Base-by-base conservation (phyloP, 2,888 invertebrate species). In the Archips crataeganus region DNA sequence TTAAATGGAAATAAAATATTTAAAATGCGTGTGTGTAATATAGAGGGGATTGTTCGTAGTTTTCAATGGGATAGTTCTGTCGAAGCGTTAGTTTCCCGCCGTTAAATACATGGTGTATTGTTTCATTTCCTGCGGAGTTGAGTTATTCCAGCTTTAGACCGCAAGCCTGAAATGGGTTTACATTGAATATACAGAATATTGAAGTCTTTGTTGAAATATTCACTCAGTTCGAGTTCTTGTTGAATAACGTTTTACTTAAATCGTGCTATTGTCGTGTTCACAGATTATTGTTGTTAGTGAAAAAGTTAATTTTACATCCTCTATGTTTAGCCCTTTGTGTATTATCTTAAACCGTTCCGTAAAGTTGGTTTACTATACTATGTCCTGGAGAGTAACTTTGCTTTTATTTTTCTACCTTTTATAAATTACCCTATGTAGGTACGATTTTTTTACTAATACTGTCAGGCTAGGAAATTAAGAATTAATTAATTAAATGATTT, bases 41-140 rank as follows among this genome's bases (percentile, higher is more conserved):
- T 75, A 70, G 74, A 77, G 77, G 64, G 79, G 76, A 82, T 82
- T 79, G 83, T 81, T 79, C 75, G 74, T 70, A 76, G 76, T 74
- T 80, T 84, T 84, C 80, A 83, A 84, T 81, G 79, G 80, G 75
- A 75, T 77, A 77, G 76, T 78, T 77, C 77, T 79, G 78, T 75
- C 75, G 75, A 77, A 80, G 82, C 80, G 82, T 82, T 82, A 81
- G 82, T 83, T 82, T 57, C 81, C 77, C 73, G 82, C 80, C 81
- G 83, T 86, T 85, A 85, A 84, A 85, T 80, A 81, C 75, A 77
- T 79, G 81, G 80, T 82, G 85, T 80, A 84, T 83, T 83, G 82
- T 83, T 81, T 79, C 73, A 78, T 78, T 81, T 78, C 77, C 82
- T 79, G 71, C 71, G 63, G 70, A 47, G 62, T 68, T 59, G 68